Conservation (phyloP, 2,113 vertebrate species). For the Phasianus colchicus region DNA sequence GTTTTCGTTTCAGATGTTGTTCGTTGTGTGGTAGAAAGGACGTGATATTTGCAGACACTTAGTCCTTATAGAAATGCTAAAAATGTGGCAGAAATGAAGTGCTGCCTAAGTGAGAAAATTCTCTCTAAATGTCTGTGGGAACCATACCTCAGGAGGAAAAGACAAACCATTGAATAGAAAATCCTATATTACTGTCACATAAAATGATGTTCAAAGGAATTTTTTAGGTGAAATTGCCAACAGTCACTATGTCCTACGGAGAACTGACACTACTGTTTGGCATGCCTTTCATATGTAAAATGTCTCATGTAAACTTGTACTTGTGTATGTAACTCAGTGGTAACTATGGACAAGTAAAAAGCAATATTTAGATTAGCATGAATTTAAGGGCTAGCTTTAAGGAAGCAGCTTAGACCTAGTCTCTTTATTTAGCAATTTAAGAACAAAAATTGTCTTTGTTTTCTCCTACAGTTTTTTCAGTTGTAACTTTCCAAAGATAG, state of each 20-base stretch:
- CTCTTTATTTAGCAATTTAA: neutral
- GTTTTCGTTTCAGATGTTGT: neutral
- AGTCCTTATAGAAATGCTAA: neutral
- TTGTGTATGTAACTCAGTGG: neutral
- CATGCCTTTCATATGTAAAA: neutral
- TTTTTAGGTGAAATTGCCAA: neutral
- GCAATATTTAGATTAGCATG: fast-evolving
- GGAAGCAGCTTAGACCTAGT: neutral
- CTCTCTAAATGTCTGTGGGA: neutral
- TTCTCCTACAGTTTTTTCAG: neutral
- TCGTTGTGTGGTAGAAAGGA: neutral
- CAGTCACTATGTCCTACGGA: neutral
- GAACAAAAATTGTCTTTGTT: neutral
- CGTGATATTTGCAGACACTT: neutral
- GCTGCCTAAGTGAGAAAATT: neutral
- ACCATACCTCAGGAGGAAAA: neutral
- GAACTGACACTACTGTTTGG: neutral
- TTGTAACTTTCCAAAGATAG: neutral
- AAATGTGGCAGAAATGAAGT: neutral
- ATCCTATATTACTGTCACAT: neutral
- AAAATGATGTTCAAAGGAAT: neutral
- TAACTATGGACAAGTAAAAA: neutral
- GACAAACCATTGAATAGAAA: neutral
- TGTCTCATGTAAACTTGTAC: neutral
- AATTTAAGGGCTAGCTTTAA: neutral